These are phyloP conservation scores for Muscicapa striata DNA, from an alignment of 2,797 vertebrate species.

Conservation along the genomic window DNA sequence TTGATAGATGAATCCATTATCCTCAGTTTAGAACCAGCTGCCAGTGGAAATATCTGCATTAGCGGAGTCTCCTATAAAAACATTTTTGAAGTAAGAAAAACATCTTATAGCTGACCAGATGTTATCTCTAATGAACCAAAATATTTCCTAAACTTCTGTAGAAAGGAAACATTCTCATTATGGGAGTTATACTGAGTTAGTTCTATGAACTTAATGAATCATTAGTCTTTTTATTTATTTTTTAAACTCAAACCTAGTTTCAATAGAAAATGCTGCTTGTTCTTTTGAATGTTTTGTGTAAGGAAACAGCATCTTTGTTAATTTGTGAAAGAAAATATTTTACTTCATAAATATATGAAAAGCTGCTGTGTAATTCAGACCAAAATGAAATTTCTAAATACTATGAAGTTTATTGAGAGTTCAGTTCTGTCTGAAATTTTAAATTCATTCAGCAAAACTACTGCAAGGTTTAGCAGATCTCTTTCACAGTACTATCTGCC, in stretches of 20 bases:
- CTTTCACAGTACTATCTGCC: neutral
- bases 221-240: neutral
- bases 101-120: conserved; percentile 31
- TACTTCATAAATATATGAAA: neutral
- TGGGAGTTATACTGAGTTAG: neutral
- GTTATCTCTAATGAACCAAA: conserved; percentile 7
- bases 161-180: neutral
- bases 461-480: neutral
- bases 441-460: neutral
- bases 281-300: neutral
- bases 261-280: neutral
- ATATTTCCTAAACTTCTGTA: neutral
- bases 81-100: conserved; percentile 17
- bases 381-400: neutral
- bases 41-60: conserved; percentile 10
- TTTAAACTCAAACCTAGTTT: neutral
- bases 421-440: neutral
- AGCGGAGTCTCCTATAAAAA: neutral
- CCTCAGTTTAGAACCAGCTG: conserved; percentile 19
- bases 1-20: conserved; percentile 14
- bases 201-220: neutral
- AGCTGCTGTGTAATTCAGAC: neutral
- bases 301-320: neutral
- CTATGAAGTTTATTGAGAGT: neutral
- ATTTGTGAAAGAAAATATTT: neutral